A percentile compares a stretch with the other conserved stretches of the same genome.
These are phyloP conservation scores for Schizaphis graminum DNA, from an alignment of 2,888 invertebrate genomes.

Conservation along the genomic window DNA sequence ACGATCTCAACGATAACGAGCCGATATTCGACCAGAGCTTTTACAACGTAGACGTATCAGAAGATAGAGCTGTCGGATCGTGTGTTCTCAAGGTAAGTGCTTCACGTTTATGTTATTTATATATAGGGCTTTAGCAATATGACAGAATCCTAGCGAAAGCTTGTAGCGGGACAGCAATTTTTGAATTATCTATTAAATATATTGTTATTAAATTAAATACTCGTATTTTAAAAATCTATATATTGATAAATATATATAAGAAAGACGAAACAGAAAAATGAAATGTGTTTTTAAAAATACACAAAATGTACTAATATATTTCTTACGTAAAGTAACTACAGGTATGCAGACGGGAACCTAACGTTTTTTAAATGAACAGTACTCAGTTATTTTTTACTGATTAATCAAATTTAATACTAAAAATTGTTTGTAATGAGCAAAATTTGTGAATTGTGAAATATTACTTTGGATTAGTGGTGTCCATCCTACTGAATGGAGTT, in stretches of 20 bases:
- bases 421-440: too few species aligned
- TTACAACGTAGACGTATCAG: constrained; percentile 92
- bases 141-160: neutral
- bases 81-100: constrained; percentile 93
- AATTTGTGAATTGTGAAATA: too few species aligned
- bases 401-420: too few species aligned
- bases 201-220: neutral
- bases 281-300: neutral
- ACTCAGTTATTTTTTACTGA: too few species aligned
- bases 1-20: constrained; percentile 96
- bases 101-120: neutral
- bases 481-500: too few species aligned
- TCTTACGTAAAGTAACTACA: neutral
- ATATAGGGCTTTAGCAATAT: too few species aligned
- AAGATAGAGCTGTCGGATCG: constrained; percentile 88
- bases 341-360: too few species aligned
- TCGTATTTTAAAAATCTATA: neutral
- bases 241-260: neutral
- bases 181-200: too few species aligned
- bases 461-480: too few species aligned
- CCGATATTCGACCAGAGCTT: constrained; percentile 97
- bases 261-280: neutral
- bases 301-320: neutral
- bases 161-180: neutral
- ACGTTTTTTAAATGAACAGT: too few species aligned